A percentile compares a stretch with the other conserved stretches of the same genome.
Evolutionary conservation across 2,797 vertebrate genomes (phyloP).

Genomic region (Diceros bicornis): DNA sequence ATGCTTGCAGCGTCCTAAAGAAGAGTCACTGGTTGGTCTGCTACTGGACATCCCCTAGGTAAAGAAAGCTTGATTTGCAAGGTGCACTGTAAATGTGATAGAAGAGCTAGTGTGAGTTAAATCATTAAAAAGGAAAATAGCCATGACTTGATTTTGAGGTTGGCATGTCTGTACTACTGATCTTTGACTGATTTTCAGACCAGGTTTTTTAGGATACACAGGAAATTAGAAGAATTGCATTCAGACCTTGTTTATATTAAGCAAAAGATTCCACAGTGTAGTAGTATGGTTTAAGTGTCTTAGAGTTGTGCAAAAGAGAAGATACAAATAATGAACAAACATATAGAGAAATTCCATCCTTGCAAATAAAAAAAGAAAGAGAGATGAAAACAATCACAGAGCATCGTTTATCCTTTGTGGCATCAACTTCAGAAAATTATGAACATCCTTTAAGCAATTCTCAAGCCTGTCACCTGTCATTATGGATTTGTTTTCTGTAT

Average conservation of each 20-base stretch:
- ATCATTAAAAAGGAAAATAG: neutral
- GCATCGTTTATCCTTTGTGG: neutral
- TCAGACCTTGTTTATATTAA: neutral
- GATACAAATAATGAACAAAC: neutral
- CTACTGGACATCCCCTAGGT: neutral
- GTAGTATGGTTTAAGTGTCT: neutral
- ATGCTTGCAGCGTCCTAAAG: neutral
- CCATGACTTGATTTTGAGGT: neutral
- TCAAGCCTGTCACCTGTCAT: neutral
- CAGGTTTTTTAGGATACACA: neutral
- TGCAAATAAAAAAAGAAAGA: neutral
- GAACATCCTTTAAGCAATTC: neutral
- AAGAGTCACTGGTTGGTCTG: neutral
- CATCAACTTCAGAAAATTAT: conserved; percentile 43
- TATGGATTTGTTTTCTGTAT: conserved; percentile 38
- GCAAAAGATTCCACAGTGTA: neutral
- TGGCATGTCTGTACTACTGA: neutral
- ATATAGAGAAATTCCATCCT: neutral
- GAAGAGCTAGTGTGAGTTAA: neutral
- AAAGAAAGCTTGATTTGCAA: conserved; percentile 14
- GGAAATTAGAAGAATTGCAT: neutral
- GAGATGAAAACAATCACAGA: neutral
- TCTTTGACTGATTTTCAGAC: neutral
- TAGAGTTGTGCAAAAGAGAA: neutral
- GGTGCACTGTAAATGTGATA: neutral